Conservation (phyloP, 2,888 invertebrate genomes). For the Suillia variegata region DNA sequence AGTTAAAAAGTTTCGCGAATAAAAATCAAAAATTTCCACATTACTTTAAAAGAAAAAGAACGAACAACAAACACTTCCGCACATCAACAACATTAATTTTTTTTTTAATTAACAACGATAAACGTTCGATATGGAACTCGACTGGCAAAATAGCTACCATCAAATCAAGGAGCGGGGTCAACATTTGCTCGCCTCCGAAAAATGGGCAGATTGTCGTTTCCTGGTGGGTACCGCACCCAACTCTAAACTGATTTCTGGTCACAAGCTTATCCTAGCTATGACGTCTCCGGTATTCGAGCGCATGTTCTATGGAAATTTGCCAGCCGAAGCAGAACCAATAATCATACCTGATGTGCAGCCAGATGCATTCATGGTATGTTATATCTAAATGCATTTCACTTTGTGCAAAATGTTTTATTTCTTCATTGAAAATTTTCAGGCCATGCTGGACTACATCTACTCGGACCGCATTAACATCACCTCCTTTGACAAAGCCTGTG, state of each 20-base stretch:
- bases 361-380: too few species aligned
- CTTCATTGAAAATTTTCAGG: too few species aligned
- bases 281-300: constrained; percentile 87
- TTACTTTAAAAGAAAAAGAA: too few species aligned
- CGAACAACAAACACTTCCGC: too few species aligned
- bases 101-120: too few species aligned
- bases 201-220: constrained; percentile 85
- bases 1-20: too few species aligned
- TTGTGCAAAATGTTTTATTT: too few species aligned
- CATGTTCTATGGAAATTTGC: constrained; percentile 85
- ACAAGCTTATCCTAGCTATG: constrained; percentile 83
- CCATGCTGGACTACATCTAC: constrained; percentile 82
- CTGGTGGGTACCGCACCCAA: constrained; percentile 79
- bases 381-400: too few species aligned
- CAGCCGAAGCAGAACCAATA: constrained; percentile 78
- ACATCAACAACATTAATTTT: too few species aligned
- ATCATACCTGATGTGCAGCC: constrained; percentile 84
- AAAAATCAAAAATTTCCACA: too few species aligned
- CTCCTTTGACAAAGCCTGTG: constrained; percentile 85
- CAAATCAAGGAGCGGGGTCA: constrained; percentile 75
- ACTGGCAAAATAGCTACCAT: constrained; percentile 79
- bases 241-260: constrained; percentile 76
- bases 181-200: constrained; percentile 76
- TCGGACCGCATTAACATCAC: constrained; percentile 79
- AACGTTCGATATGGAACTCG: constrained; percentile 63